Conservation (phyloP, 2,888 invertebrate species). For the Philhelius pedissequus region DNA sequence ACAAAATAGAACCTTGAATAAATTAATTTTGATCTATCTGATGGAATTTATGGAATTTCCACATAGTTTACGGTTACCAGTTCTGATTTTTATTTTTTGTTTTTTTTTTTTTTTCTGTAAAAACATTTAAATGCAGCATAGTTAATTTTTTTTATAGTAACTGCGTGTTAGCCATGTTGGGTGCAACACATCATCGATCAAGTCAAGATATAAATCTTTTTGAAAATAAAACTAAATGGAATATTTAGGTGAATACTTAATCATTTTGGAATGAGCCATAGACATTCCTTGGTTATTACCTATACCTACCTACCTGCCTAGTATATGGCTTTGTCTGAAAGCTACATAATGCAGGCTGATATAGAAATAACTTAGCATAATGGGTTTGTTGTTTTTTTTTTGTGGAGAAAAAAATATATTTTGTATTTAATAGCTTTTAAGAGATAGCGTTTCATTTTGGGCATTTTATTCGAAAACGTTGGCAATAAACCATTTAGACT, state of each 20-base stretch:
- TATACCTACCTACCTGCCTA: too few relatives aligned
- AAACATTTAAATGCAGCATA: constrained; percentile 17
- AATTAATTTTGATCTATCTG: constrained; percentile 56
- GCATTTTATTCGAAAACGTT: too few relatives aligned
- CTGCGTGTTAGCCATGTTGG: neutral
- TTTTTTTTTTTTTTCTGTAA: neutral
- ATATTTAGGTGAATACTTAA: constrained; percentile 9
- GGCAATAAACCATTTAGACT: too few relatives aligned
- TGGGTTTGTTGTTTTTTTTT: neutral
- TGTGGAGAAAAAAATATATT: too few relatives aligned
- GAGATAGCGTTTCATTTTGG: too few relatives aligned
- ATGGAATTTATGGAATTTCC: constrained; percentile 60
- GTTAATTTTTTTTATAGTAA: neutral
- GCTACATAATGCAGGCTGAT: neutral
- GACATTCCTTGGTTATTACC: neutral
- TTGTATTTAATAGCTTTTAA: too few relatives aligned
- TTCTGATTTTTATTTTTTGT: neutral
- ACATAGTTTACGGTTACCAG: constrained; percentile 30
- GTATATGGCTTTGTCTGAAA: neutral
- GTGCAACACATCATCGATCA: constrained; percentile 54
- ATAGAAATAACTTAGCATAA: neutral
- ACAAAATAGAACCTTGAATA: constrained; percentile 62
- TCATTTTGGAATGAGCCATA: neutral
- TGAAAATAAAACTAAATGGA: constrained; percentile 3
- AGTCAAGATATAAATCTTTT: constrained; percentile 31